Percentiles rank a stretch among this genome's conserved stretches.
These are phyloP conservation scores for Synergus gifuensis DNA, from an alignment of 2,888 invertebrate species.

Conservation along the genomic window DNA sequence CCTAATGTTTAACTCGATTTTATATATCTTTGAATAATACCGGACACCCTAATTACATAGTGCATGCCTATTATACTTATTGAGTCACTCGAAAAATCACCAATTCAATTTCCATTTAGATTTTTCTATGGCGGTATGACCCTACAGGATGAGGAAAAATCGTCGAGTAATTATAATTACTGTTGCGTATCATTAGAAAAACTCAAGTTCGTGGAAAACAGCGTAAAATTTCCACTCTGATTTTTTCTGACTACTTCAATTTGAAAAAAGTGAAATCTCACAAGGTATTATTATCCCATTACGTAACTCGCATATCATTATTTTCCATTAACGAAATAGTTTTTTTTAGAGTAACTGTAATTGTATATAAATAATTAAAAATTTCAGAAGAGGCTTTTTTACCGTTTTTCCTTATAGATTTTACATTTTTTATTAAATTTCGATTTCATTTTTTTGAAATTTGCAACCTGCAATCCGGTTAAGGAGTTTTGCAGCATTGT, in stretches of 20 bases:
- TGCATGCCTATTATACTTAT: not conserved
- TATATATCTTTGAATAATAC: not conserved
- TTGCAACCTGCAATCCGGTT: conserved; percentile 3
- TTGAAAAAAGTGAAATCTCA: not conserved
- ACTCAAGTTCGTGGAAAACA: conserved; percentile 2
- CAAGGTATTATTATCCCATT: not conserved
- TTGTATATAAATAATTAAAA: not conserved
- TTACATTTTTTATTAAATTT: not conserved
- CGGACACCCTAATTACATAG: not conserved
- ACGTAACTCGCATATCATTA: not conserved
- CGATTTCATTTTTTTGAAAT: not conserved
- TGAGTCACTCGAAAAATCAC: not conserved
- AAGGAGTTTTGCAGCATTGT: conserved; percentile 12
- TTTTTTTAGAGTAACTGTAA: not conserved
- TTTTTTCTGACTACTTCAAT: not conserved
- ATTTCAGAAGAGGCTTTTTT: not conserved
- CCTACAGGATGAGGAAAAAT: not conserved
- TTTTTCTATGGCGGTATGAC: not conserved
- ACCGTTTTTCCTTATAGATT: not conserved
- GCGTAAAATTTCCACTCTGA: not conserved
- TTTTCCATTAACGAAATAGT: not conserved
- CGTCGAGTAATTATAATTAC: not conserved
- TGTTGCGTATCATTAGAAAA: not conserved
- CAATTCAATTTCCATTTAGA: not conserved
- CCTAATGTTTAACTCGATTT: not conserved